Evolutionary conservation across 2,113 vertebrate species (phyloP).

Genomic region (Erinaceus europaeus): DNA sequence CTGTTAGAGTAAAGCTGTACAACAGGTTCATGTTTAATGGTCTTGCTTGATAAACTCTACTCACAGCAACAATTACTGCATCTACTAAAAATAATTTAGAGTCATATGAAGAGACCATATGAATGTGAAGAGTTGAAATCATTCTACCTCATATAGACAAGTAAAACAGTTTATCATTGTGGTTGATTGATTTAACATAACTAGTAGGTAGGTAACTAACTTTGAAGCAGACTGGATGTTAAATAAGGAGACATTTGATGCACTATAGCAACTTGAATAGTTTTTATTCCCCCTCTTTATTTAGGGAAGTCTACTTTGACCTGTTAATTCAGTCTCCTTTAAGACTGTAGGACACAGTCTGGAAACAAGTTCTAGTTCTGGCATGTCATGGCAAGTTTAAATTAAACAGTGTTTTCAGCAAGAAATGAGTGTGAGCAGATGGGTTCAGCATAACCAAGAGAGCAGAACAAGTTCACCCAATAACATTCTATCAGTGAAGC

Average conservation of each 20-base stretch:
- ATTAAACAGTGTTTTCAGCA: background rate
- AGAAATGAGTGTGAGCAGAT: background rate
- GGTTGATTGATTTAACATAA: conserved; percentile 29
- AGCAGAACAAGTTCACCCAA: background rate
- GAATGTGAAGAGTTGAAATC: background rate
- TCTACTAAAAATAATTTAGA: conserved; percentile 50
- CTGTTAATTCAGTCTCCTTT: background rate
- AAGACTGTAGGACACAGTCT: background rate
- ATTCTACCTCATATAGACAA: background rate
- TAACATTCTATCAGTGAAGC: background rate
- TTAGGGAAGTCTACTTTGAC: background rate
- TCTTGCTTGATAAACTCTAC: background rate
- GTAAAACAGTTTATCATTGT: conserved; percentile 8
- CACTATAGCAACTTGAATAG: background rate
- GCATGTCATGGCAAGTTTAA: background rate
- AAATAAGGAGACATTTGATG: background rate
- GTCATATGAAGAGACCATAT: background rate
- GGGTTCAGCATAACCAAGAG: too few relatives aligned
- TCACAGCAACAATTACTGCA: conserved; percentile 7
- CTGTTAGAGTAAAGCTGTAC: background rate
- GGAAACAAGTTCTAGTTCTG: background rate
- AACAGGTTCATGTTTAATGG: conserved; percentile 35
- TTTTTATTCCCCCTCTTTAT: background rate
- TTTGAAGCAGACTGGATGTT: background rate
- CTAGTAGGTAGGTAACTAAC: background rate